phyloP scores from a whole-genome alignment of 1,140 invertebrate species.

The Mactra quadrangularis region DNA sequence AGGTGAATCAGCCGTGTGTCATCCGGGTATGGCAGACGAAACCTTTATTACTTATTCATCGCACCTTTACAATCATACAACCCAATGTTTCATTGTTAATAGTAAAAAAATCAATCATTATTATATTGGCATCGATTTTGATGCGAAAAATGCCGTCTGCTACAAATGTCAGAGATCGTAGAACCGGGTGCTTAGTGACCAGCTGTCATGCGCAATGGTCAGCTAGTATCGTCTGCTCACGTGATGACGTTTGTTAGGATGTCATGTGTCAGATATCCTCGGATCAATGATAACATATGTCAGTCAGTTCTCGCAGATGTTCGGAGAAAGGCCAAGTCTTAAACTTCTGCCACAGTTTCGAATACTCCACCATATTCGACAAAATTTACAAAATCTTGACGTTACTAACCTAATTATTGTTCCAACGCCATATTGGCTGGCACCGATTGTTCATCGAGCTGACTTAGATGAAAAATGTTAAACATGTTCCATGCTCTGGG shows the following conservation, averaged over 20 bases:
- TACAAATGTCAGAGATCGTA: neutral
- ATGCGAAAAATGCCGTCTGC: constrained; percentile 30
- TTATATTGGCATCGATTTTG: constrained; percentile 35
- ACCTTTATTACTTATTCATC: constrained; percentile 35
- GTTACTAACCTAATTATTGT: too few species aligned
- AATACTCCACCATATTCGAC: too few species aligned
- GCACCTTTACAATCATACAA: too few species aligned
- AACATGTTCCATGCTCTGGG: too few species aligned
- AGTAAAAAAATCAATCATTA: constrained; percentile 40
- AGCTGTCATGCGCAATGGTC: constrained; percentile 52
- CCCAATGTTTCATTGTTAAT: constrained; percentile 13
- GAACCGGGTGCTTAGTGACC: constrained; percentile 4
- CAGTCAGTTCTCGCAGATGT: constrained; percentile 36
- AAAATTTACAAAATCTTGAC: too few species aligned
- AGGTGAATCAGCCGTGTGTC: too few species aligned
- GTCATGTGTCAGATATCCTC: constrained; percentile 38
- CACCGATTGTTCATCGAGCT: too few species aligned
- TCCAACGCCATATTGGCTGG: too few species aligned
- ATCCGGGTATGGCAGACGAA: constrained; percentile 1
- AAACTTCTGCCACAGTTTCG: too few species aligned
- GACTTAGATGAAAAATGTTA: too few species aligned
- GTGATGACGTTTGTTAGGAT: neutral
- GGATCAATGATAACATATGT: constrained; percentile 8
- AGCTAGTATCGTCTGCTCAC: constrained; percentile 1
- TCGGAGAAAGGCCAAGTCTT: neutral